Percentiles rank a stretch among this genome's conserved stretches.
phyloP scores from a whole-genome alignment of 2,888 invertebrate species.

The Acanthosepion pharaonis region DNA sequence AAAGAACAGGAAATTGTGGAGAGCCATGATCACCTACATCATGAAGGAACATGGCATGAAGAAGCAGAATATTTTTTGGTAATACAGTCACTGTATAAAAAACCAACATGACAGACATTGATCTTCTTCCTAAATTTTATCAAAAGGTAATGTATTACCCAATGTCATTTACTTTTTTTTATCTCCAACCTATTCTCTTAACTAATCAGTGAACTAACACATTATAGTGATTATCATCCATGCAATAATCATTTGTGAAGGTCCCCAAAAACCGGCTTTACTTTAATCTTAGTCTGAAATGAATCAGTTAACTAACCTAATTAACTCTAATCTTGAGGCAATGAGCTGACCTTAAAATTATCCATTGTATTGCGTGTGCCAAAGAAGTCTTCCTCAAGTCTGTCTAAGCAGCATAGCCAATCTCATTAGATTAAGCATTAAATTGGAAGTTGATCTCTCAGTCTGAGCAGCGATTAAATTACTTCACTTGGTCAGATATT shows the following conservation, averaged over 20 bases:
- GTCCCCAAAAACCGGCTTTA: background rate
- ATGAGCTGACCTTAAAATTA: background rate
- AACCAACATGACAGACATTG: background rate
- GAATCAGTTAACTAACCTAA: slow-evolving; percentile 11
- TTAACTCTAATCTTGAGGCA: background rate
- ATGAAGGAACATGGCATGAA: no score
- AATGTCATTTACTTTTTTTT: background rate
- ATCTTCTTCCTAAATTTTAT: background rate
- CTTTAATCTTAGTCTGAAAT: background rate
- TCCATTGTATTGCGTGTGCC: background rate
- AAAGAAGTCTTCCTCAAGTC: background rate
- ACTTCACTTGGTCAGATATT: background rate
- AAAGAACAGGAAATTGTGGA: no score
- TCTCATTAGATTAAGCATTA: background rate
- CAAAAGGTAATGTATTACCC: background rate
- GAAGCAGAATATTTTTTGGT: no score
- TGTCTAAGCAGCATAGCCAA: background rate
- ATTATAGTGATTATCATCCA: background rate
- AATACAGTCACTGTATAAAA: background rate
- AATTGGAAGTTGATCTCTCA: background rate
- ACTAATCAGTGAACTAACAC: background rate
- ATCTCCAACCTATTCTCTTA: no score
- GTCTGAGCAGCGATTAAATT: background rate
- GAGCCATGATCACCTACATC: no score
- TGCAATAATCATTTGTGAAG: background rate